These are phyloP conservation scores for Asbolus verrucosus DNA, from an alignment of 1,140 invertebrate genomes.

Conservation along the genomic window DNA sequence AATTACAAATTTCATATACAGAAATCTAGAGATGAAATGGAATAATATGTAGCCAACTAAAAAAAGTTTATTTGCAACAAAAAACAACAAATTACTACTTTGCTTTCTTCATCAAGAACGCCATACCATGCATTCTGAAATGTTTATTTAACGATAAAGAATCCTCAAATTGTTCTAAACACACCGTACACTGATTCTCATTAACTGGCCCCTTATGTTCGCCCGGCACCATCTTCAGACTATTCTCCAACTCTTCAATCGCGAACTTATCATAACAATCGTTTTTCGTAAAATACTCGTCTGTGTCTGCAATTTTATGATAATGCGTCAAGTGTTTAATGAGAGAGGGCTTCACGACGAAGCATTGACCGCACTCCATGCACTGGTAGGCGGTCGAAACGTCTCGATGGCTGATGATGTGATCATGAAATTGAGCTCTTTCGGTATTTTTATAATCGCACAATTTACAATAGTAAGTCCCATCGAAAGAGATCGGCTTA, in stretches of 20 bases:
- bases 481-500: slow-evolving; percentile 61
- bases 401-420: slow-evolving; percentile 70
- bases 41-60: too few relatives aligned
- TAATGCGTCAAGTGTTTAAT: slow-evolving; percentile 73
- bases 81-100: too few relatives aligned
- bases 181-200: slow-evolving; percentile 76
- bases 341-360: slow-evolving; percentile 74
- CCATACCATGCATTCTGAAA: slow-evolving; percentile 76
- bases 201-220: slow-evolving; percentile 65
- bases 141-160: slow-evolving; percentile 71
- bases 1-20: too few relatives aligned
- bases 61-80: too few relatives aligned
- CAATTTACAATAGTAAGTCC: slow-evolving; percentile 68
- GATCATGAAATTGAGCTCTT: slow-evolving; percentile 66
- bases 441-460: slow-evolving; percentile 65
- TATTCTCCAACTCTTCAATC: slow-evolving; percentile 65
- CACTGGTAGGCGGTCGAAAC: slow-evolving; percentile 73
- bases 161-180: slow-evolving; percentile 71
- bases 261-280: slow-evolving; percentile 69
- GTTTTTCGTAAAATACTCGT: slow-evolving; percentile 70
- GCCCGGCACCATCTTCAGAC: slow-evolving; percentile 58
- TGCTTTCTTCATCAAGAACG: slow-evolving; percentile 70
- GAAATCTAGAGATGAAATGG: too few relatives aligned
- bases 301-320: slow-evolving; percentile 71
- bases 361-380: slow-evolving; percentile 76